phyloP scores from a whole-genome alignment of 2,888 invertebrate species.

The Dimorphilus gyrociliatus region DNA sequence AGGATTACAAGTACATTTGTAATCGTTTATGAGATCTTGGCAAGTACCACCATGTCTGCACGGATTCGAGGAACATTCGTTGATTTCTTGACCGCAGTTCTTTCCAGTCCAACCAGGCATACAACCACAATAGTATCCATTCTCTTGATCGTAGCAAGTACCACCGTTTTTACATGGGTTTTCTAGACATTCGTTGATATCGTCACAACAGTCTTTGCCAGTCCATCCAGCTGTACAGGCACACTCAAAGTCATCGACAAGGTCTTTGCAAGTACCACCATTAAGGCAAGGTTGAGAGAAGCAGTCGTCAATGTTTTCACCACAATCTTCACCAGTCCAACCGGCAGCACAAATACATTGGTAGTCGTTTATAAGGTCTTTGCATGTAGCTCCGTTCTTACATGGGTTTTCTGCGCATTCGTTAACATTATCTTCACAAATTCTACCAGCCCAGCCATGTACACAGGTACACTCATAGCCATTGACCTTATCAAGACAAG shows the following conservation, averaged over 20 bases:
- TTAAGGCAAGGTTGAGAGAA: constrained; percentile 13
- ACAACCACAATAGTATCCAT: constrained; percentile 5
- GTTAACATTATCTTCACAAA: constrained; percentile 51
- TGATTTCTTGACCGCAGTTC: constrained; percentile 10
- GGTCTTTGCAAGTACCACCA: constrained; percentile 14
- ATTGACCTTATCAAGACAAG: constrained; percentile 42
- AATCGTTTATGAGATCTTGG: constrained; percentile 12
- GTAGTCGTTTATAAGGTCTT: constrained; percentile 50
- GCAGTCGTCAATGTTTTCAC: constrained; percentile 4
- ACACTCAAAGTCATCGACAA: constrained; percentile 39
- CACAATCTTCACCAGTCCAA: constrained; percentile 41
- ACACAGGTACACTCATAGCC: neutral
- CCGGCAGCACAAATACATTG: constrained; percentile 55
- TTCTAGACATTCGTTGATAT: neutral
- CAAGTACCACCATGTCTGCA: constrained; percentile 18
- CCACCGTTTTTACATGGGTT: neutral
- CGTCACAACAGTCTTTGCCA: neutral
- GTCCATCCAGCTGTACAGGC: constrained; percentile 9
- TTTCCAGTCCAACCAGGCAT: constrained; percentile 49
- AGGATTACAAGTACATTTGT: constrained; percentile 17
- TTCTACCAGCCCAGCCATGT: constrained; percentile 1
- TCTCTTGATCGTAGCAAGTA: constrained; percentile 5
- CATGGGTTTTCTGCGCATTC: constrained; percentile 37
- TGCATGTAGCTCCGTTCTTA: constrained; percentile 43
- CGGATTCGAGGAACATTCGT: constrained; percentile 14